Percentiles rank a stretch among this genome's conserved stretches.
These are phyloP conservation scores for Macroramphosus scolopax DNA, from an alignment of 2,797 vertebrate species.

Conservation along the genomic window DNA sequence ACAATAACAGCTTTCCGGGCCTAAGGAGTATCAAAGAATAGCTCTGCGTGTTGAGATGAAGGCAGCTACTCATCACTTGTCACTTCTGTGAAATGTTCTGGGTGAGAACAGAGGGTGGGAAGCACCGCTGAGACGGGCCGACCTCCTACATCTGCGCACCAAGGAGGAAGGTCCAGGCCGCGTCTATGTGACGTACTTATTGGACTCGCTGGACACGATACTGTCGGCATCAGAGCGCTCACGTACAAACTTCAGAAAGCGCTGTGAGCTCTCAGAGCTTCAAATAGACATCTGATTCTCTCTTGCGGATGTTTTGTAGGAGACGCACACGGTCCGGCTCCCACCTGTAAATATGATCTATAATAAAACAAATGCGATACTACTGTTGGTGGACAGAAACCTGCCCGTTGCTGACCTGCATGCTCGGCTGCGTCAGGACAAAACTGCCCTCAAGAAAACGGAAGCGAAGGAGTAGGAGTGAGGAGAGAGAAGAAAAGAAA, in stretches of 20 bases:
- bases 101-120: slow-evolving; percentile 2
- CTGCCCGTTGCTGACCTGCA: slow-evolving; percentile 18
- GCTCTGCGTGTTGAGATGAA: slow-evolving; percentile 30
- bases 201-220: not conserved
- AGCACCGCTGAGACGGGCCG: slow-evolving; percentile 10
- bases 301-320: no score
- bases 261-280: no score
- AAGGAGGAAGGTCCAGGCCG: not conserved
- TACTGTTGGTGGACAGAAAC: slow-evolving; percentile 1
- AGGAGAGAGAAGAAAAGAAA: slow-evolving; percentile 1
- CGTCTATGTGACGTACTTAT: not conserved
- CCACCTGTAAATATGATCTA: slow-evolving; percentile 17
- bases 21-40: slow-evolving; percentile 36
- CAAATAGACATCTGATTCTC: no score
- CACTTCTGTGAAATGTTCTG: slow-evolving; percentile 11
- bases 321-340: no score
- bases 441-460: slow-evolving; percentile 29
- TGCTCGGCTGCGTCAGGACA: slow-evolving; percentile 22
- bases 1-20: slow-evolving; percentile 30
- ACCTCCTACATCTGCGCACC: not conserved
- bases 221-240: no score
- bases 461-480: slow-evolving; percentile 13
- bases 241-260: no score
- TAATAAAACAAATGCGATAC: slow-evolving; percentile 23
- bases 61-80: slow-evolving; percentile 41